Conservation (phyloP, 1,140 invertebrate genomes). For the Paraescarpia echinospica region DNA sequence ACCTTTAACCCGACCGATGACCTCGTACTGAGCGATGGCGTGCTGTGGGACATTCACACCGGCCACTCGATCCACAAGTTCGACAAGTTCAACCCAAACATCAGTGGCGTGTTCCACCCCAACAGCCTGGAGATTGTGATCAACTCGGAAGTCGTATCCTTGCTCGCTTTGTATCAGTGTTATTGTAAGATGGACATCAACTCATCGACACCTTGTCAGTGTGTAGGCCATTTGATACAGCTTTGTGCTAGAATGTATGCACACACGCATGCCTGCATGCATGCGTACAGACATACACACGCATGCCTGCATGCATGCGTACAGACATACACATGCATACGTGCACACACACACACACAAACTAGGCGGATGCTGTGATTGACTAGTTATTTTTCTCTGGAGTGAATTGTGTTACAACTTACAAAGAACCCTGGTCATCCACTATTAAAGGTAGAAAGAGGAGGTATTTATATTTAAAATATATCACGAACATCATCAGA, state of each 20-base stretch:
- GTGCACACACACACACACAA: not conserved
- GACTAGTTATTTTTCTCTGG: not conserved
- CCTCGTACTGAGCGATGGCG: constrained; percentile 90
- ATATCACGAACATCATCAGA: too few species aligned
- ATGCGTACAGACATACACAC: not conserved
- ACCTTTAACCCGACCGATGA: constrained; percentile 93
- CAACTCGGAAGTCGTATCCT: constrained; percentile 64
- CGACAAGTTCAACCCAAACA: constrained; percentile 92
- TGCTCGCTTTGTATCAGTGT: constrained; percentile 18
- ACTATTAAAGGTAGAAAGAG: not conserved
- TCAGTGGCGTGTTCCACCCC: constrained; percentile 96
- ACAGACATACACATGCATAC: not conserved
- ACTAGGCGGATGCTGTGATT: not conserved
- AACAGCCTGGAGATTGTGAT: constrained; percentile 82
- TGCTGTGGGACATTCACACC: constrained; percentile 90
- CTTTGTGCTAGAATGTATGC: too few species aligned
- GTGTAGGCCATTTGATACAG: not conserved
- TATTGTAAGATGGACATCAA: not conserved
- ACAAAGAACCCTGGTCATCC: not conserved
- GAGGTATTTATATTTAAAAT: too few species aligned
- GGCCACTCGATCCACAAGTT: constrained; percentile 80
- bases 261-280: too few species aligned
- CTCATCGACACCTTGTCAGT: not conserved
- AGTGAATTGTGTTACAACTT: not conserved
- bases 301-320: too few species aligned